Evolutionary conservation across 2,888 invertebrate species (phyloP).

Genomic region (Corbicula japonica): DNA sequence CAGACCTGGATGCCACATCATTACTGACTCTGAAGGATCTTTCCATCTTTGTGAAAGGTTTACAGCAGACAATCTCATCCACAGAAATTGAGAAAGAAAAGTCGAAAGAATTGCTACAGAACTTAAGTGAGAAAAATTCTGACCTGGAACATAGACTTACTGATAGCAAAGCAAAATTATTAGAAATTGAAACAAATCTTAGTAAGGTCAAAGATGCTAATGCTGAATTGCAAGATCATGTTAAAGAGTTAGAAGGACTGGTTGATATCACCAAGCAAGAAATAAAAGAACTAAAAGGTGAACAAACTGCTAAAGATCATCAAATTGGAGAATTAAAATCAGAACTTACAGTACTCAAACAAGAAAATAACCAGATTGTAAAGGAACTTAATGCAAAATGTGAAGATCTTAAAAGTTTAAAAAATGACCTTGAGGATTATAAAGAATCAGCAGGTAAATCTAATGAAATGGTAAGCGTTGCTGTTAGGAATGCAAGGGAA

Average conservation of each 20-base stretch:
- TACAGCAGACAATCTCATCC: slow-evolving; percentile 34
- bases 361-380: slow-evolving; percentile 15
- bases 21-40: slow-evolving; percentile 52
- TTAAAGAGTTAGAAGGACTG: slow-evolving; percentile 23
- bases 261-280: slow-evolving; percentile 30
- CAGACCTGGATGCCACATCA: slow-evolving; percentile 49
- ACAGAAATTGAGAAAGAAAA: slow-evolving; percentile 21
- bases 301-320: slow-evolving; percentile 39
- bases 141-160: slow-evolving; percentile 36
- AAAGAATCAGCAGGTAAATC: slow-evolving; percentile 37
- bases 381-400: slow-evolving; percentile 12
- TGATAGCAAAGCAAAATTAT: slow-evolving; percentile 32
- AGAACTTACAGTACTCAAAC: slow-evolving; percentile 8
- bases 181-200: slow-evolving; percentile 44
- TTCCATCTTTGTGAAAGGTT: slow-evolving; percentile 42
- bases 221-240: slow-evolving; percentile 26
- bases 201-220: too few species aligned
- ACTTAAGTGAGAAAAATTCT: slow-evolving; percentile 11
- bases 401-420: slow-evolving; percentile 1
- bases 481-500: slow-evolving; percentile 27
- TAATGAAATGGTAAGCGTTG: slow-evolving; percentile 13
- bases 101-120: slow-evolving; percentile 19
- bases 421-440: slow-evolving; percentile 22
- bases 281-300: slow-evolving; percentile 36
- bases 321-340: slow-evolving; percentile 36